Evolutionary conservation across 2,888 invertebrate genomes (phyloP), one percentile per base, ranked within the genome.

Genomic region (Drosophila melanosoma): DNA sequence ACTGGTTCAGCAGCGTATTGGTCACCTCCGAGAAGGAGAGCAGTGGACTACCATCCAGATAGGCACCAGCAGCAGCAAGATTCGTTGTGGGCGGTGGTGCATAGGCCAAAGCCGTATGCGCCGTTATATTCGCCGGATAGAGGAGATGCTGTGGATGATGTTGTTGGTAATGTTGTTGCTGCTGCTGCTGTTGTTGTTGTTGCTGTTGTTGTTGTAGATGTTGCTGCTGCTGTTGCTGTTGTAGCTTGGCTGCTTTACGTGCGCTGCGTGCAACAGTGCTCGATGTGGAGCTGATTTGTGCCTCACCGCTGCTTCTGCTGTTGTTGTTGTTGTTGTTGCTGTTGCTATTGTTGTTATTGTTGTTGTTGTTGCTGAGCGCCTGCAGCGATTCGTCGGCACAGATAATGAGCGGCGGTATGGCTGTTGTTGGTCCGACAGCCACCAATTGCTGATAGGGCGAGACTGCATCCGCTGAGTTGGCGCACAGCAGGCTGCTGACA

Each of bases 11-110:
- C 91, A 96, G 93, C 89, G 96, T 95, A 94, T 96, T 96, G 91
- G 96, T 96, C 94, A 96, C 96, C 95, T 96, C 96, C 93, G 96
- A 95, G 94, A 96, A 96, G 94, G 96, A 96, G 94, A 96, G 91
- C 94, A 96, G 90, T 94, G 96, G 95, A 95, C 95, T 96, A 94
- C 95, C 94, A 94, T 95, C 94, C 93, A 93, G 93, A 90, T 94
- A 94, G 32, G 90, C 87, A 8, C 89, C 88, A 15, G 77, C 79
- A 52, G 75, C 78, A 45, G 94, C 91, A n/a, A 40, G n/a, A 42
- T 32, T 57, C 32, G 57, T 20, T 20, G 42, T 45, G 20, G 94
- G 92, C 91, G 94, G 93, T 91, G 94, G 92, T 91, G 93, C 92
- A 92, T 94, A 94, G 88, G 93, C 92, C 92, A 93, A 81, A 35